A percentile compares a stretch with the other conserved stretches of the same genome.
phyloP scores from a whole-genome alignment of 2,797 vertebrate species.

The Anas bernieri region DNA sequence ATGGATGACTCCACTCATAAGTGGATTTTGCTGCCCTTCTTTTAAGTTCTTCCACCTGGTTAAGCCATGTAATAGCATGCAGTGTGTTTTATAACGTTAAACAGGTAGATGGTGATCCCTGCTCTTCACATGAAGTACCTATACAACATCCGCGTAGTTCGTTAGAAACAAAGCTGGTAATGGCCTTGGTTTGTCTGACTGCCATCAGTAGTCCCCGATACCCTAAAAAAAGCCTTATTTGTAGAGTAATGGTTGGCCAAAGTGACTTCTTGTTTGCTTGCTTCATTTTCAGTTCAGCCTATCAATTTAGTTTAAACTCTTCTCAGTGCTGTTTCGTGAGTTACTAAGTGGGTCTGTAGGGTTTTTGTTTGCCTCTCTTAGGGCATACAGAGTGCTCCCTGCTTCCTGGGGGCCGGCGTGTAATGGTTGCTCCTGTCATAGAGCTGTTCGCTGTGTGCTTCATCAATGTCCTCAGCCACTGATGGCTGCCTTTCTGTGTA shows the following conservation, averaged over 20 bases:
- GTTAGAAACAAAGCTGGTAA: neutral
- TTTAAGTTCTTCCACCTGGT: neutral
- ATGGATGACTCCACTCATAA: neutral
- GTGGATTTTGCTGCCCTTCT: neutral
- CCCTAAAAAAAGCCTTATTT: neutral
- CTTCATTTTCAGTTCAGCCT: neutral
- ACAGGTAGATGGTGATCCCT: neutral
- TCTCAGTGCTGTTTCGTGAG: neutral
- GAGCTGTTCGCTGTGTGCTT: neutral
- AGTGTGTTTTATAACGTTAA: neutral
- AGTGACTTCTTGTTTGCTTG: neutral
- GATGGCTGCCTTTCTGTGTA: neutral
- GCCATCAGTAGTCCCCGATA: neutral
- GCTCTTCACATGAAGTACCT: neutral
- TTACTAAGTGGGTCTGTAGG: neutral
- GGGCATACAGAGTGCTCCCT: neutral
- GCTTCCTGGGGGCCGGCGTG: neutral
- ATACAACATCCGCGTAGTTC: neutral
- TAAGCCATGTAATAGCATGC: accelerated
- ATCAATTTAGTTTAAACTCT: neutral
- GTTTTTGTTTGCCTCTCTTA: neutral
- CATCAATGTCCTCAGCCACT: neutral
- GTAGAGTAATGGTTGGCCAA: neutral
- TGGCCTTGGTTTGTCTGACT: neutral
- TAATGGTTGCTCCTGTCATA: neutral